A percentile compares a stretch with the other conserved stretches of the same genome.
phyloP scores from a whole-genome alignment of 2,888 invertebrate genomes.

The Scaptomyza tumidula region DNA sequence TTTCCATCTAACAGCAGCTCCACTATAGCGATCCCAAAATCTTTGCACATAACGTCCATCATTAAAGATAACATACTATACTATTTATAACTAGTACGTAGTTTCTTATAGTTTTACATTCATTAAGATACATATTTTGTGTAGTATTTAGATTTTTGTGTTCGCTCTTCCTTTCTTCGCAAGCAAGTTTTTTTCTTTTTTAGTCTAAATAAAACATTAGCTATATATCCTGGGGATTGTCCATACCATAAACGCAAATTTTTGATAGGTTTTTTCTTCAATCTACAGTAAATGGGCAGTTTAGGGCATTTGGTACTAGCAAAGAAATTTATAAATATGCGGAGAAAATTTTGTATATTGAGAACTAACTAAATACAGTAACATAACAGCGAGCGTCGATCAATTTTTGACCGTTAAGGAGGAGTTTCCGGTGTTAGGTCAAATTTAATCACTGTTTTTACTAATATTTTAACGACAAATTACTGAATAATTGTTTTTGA shows the following conservation, averaged over 20 bases:
- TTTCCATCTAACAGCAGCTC: background rate
- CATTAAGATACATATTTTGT: slow-evolving; percentile 31
- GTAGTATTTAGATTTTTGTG: slow-evolving; percentile 11
- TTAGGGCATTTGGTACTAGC: slow-evolving; percentile 1
- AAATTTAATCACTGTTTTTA: too few species aligned
- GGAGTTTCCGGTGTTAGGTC: too few species aligned
- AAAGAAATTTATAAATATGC: background rate
- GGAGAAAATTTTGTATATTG: too few species aligned
- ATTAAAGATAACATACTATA: slow-evolving; percentile 29
- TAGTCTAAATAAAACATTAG: slow-evolving; percentile 52
- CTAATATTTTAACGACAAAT: too few species aligned
- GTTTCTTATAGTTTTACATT: slow-evolving; percentile 19
- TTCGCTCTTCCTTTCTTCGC: background rate
- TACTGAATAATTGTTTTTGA: too few species aligned
- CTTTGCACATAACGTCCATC: slow-evolving; percentile 66
- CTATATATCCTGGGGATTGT: slow-evolving; percentile 72
- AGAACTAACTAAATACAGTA: too few species aligned
- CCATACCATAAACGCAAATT: slow-evolving; percentile 79
- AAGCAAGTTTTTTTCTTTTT: slow-evolving; percentile 29
- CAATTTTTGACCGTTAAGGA: too few species aligned
- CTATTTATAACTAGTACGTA: slow-evolving; percentile 35
- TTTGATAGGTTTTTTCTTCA: slow-evolving; percentile 58
- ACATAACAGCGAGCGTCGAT: too few species aligned
- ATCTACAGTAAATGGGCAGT: slow-evolving; percentile 38
- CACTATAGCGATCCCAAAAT: slow-evolving; percentile 35